Conservation (phyloP, 92 coral and sea anemone species). For the Palythoa caribaeorum region DNA sequence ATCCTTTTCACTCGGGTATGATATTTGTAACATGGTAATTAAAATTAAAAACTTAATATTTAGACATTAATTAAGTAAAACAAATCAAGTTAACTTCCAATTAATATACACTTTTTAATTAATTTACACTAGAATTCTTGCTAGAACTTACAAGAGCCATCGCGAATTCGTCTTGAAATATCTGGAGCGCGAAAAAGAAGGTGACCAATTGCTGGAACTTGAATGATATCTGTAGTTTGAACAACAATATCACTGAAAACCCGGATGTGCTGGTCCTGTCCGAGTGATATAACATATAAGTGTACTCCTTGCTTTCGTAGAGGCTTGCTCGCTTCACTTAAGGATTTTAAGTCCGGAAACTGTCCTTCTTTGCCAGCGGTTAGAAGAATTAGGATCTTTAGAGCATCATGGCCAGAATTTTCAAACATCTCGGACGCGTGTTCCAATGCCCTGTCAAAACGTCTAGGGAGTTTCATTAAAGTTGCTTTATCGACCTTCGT, state of each 20-base stretch:
- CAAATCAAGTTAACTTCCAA: no score
- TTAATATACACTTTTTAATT: no score
- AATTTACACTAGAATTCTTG: background rate
- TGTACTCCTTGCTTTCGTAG: conserved; percentile 76
- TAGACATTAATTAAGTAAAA: no score
- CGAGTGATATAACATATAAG: conserved; percentile 78
- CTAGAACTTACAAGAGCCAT: conserved; percentile 21
- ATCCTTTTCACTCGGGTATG: no score
- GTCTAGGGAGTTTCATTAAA: conserved; percentile 63
- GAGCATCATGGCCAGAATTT: conserved; percentile 31
- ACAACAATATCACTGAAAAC: conserved; percentile 55
- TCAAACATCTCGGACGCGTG: conserved; percentile 61
- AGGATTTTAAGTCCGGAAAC: conserved; percentile 56
- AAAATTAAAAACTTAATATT: no score
- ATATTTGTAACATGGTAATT: no score
- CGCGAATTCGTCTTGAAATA: conserved; percentile 24
- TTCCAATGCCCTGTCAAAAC: conserved; percentile 74
- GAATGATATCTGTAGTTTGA: conserved; percentile 47
- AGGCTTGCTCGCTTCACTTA: conserved; percentile 68
- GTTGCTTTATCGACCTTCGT: conserved; percentile 46
- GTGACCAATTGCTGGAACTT: conserved; percentile 47
- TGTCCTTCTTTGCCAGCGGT: conserved; percentile 67
- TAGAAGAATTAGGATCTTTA: conserved; percentile 62
- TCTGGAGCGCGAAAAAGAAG: conserved; percentile 34
- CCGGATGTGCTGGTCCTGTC: conserved; percentile 54